Base-by-base conservation (phyloP, 2,888 invertebrate genomes). In the Stegana nigrithorax region DNA sequence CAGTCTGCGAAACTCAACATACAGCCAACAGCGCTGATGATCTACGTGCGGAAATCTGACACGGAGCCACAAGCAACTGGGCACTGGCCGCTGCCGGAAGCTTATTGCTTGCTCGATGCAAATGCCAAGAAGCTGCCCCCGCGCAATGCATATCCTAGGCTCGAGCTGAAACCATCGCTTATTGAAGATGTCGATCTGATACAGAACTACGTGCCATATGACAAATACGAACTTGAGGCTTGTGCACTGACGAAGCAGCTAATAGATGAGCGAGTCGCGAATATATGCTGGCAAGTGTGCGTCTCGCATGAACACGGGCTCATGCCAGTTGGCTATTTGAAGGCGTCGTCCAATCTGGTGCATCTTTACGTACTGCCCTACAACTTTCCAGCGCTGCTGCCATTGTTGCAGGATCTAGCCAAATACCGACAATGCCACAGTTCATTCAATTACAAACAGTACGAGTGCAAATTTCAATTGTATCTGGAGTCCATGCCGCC, bases 311-410 rank as follows among this genome's bases (percentile, higher is more conserved):
- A 17, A 4, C 8, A n/a, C 0, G 25, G 21, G 2, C 1, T 25
- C 7, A n/a, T 17, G 7, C n/a, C 1, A 1, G 12, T 47, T 2
- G 47, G 47, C 12, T 47, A 10, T 25, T 23, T 47, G 1, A 39
- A 25, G 23, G 8, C 47, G 3, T n/a, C 6, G n/a, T 1, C 2
- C 2, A 10, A n/a, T 14, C 39, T 4, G 6, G 4, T 98, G 59
- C 96, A 96, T 87, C 87, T 98, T 69, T 96, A 96, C 86, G 95
- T 98, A 10, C 91, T 98, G 90, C 97, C 98, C 36, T 98, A 97
- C 87, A 98, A 98, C 87, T 98, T 97, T 85, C 97, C 97, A 1
- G 92, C 93, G 47, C 87, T 98, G 12, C 86, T 97, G 73, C 95
- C 95, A 0, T 86, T 98, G 12, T n/a, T 47, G 12, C 21, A n/a